These are phyloP conservation scores for Chelidonichthys spinosus DNA, from an alignment of 2,797 vertebrate genomes.

Conservation along the genomic window DNA sequence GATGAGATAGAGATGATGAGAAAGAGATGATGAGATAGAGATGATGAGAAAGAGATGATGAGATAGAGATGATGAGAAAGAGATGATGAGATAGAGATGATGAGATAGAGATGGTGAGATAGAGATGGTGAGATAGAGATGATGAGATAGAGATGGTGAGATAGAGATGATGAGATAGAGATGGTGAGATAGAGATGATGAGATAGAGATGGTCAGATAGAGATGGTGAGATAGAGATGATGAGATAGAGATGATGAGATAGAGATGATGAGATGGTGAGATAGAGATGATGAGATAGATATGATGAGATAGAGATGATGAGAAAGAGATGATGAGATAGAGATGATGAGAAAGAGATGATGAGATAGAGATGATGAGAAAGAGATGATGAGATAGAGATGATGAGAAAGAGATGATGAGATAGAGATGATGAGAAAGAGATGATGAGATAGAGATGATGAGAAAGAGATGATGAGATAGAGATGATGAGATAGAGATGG, in stretches of 20 bases:
- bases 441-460: not conserved
- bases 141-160: conserved; percentile 4
- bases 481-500: conserved; percentile 18
- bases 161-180: too few species aligned
- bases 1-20: conserved; percentile 4
- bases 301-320: too few species aligned
- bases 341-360: conserved; percentile 2
- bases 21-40: too few species aligned
- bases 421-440: conserved; percentile 2
- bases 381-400: not conserved
- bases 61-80: too few species aligned
- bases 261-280: not conserved
- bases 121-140: not conserved
- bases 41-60: conserved; percentile 3
- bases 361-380: not conserved
- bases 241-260: too few species aligned
- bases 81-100: conserved; percentile 3
- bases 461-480: not conserved
- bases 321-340: conserved; percentile 5
- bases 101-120: not conserved
- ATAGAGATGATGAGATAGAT: not conserved
- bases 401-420: conserved; percentile 5
- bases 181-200: not conserved
- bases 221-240: conserved; percentile 5
- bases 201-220: too few species aligned